Evolutionary conservation across 1,140 invertebrate species (phyloP).

Genomic region (Drosophila pandora): DNA sequence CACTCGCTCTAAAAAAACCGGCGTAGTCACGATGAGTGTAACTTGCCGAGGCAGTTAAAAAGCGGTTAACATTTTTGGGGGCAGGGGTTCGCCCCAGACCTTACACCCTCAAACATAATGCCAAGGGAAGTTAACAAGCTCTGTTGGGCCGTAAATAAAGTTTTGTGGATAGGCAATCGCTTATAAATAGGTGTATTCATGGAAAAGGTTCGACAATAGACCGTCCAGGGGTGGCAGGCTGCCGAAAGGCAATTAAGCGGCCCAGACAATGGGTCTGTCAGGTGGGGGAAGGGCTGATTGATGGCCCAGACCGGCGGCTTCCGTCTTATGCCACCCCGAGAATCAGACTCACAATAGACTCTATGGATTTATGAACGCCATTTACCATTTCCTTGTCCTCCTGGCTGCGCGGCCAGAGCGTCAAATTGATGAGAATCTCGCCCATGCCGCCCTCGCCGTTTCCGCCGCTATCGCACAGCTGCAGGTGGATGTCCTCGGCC

Average conservation of each 20-base stretch:
- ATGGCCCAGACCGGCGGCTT: slow-evolving; percentile 19
- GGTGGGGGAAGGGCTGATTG: slow-evolving; percentile 20
- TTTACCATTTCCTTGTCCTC: slow-evolving; percentile 97
- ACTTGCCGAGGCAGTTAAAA: slow-evolving; percentile 3
- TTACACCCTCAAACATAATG: not conserved
- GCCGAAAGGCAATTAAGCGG: slow-evolving; percentile 37
- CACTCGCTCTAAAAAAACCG: slow-evolving; percentile 1
- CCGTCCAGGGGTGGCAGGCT: not conserved
- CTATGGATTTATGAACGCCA: slow-evolving; percentile 49
- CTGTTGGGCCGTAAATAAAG: slow-evolving; percentile 36
- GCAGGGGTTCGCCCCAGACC: not conserved
- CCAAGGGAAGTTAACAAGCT: slow-evolving; percentile 1
- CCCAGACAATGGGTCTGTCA: slow-evolving; percentile 25
- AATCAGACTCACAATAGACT: slow-evolving; percentile 2
- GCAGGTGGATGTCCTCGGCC: slow-evolving; percentile 90
- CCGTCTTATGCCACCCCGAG: slow-evolving; percentile 10
- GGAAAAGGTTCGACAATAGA: slow-evolving; percentile 12
- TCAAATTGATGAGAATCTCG: slow-evolving; percentile 91
- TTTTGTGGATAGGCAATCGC: slow-evolving; percentile 6
- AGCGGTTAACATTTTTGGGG: slow-evolving; percentile 16
- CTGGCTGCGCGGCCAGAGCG: slow-evolving; percentile 93
- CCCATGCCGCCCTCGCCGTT: slow-evolving; percentile 87
- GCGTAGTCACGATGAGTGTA: slow-evolving; percentile 32
- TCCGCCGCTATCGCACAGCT: slow-evolving; percentile 89
- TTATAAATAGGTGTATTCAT: slow-evolving; percentile 25